These are phyloP conservation scores for Cossypha caffra DNA, from an alignment of 2,797 vertebrate species.

Conservation along the genomic window DNA sequence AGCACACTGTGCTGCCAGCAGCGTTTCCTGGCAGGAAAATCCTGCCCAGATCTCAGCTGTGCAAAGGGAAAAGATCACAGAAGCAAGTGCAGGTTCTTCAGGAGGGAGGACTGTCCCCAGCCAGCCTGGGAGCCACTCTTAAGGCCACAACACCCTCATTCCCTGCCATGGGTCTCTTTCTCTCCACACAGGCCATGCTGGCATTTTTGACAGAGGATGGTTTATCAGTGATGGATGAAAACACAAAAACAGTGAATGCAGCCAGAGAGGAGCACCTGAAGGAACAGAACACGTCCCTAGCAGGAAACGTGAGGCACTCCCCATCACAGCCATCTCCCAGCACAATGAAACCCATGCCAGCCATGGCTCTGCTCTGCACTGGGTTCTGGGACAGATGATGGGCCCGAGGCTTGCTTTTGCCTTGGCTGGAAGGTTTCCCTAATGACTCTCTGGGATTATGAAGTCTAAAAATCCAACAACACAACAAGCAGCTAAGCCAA, in stretches of 20 bases:
- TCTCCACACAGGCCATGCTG: background rate
- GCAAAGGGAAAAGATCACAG: background rate
- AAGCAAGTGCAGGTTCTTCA: background rate
- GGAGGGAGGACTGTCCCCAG: background rate
- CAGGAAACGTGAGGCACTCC: background rate
- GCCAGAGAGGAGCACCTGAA: background rate
- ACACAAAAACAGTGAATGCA: background rate
- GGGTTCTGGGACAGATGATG: background rate
- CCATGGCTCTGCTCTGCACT: background rate
- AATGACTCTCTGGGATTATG: background rate
- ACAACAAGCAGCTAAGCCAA: background rate
- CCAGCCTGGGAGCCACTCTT: background rate
- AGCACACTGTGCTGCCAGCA: background rate
- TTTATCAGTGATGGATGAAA: background rate
- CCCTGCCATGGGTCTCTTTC: background rate
- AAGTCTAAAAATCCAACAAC: background rate
- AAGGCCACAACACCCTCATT: background rate
- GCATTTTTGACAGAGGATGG: background rate
- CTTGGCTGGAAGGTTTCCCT: background rate
- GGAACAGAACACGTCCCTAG: fast-evolving
- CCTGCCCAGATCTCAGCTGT: background rate
- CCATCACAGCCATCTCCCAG: background rate
- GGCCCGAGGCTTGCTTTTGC: background rate
- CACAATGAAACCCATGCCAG: background rate
- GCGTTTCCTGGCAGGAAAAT: background rate